Conservation (phyloP, 2,113 vertebrate species). For the Podilymbus podiceps region DNA sequence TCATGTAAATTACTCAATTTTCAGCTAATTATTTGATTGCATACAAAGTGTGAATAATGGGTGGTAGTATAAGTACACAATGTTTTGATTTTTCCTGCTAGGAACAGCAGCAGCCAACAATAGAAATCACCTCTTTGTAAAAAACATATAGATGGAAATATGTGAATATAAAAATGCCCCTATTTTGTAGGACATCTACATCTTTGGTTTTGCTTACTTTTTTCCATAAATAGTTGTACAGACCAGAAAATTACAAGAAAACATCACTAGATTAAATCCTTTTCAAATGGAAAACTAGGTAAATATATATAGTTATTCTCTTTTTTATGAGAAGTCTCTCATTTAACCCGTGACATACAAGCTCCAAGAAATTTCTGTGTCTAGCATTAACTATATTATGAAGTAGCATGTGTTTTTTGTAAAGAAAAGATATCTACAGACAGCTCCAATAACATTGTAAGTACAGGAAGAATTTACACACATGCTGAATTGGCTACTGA, state of each 20-base stretch:
- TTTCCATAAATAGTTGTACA: background rate
- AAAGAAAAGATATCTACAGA: background rate
- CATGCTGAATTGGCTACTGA: background rate
- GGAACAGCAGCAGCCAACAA: background rate
- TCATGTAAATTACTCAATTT: slow-evolving; percentile 37
- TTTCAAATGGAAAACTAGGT: background rate
- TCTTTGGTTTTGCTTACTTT: background rate
- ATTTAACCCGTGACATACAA: background rate
- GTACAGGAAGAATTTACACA: background rate
- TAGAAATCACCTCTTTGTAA: background rate
- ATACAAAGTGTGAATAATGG: background rate
- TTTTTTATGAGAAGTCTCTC: background rate
- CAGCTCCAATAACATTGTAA: background rate
- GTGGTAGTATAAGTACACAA: background rate
- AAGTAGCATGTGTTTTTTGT: background rate
- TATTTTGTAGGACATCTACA: background rate
- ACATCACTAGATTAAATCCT: background rate
- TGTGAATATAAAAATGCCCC: background rate
- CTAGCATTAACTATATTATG: background rate
- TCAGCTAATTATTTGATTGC: slow-evolving; percentile 40
- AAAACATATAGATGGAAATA: background rate
- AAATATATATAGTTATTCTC: background rate
- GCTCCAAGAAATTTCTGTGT: background rate
- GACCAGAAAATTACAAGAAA: background rate
- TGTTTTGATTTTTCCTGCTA: background rate